Evolutionary conservation across 2,888 invertebrate genomes (phyloP).

Genomic region (Smittia sp.): DNA sequence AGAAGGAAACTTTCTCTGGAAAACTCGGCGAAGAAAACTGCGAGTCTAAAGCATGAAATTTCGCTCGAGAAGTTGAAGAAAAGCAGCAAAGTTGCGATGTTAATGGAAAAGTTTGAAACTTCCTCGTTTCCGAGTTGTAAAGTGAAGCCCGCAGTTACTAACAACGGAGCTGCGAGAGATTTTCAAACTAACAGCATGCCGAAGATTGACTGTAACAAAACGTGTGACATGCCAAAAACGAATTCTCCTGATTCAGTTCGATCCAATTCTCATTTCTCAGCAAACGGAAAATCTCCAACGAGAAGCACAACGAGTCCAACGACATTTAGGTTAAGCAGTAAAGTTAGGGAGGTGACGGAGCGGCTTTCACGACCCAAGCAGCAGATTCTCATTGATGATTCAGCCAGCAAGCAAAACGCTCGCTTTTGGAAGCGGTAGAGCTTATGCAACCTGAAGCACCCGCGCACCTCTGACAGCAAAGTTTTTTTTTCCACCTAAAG

Average conservation of each 20-base stretch:
- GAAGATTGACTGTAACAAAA: background rate
- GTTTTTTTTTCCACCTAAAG: no score
- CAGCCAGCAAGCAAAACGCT: background rate
- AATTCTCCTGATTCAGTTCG: background rate
- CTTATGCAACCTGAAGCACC: no score
- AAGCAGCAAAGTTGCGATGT: slow-evolving; percentile 49
- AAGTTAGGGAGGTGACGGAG: slow-evolving; percentile 54
- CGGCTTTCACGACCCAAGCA: slow-evolving; percentile 52
- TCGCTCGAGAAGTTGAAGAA: slow-evolving; percentile 35
- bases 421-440: no score
- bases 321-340: slow-evolving; percentile 54
- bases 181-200: background rate
- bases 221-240: background rate
- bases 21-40: slow-evolving; percentile 12
- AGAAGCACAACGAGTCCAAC: slow-evolving; percentile 53
- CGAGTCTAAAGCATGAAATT: slow-evolving; percentile 16
- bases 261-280: background rate
- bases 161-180: slow-evolving; percentile 4
- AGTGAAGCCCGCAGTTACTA: slow-evolving; percentile 16
- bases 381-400: slow-evolving; percentile 44
- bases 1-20: slow-evolving; percentile 25
- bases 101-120: slow-evolving; percentile 49
- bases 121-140: background rate
- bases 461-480: no score
- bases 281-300: slow-evolving; percentile 44